Base-by-base conservation (phyloP, 1,140 invertebrate species). In the Eulimnadia texana region DNA sequence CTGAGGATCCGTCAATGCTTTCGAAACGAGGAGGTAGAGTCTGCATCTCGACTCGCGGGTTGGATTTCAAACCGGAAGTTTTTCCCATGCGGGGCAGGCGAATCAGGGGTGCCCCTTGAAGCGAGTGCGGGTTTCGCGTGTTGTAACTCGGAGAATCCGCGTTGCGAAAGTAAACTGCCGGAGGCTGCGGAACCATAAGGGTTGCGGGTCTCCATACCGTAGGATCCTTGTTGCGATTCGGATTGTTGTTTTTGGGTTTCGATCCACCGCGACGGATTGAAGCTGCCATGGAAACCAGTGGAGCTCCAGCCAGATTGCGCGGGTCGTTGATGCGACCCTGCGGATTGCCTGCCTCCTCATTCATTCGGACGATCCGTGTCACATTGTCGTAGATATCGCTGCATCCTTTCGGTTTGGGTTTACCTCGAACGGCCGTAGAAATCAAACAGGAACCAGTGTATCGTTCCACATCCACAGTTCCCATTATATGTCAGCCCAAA, bases 371-470 rank as follows among this genome's bases (percentile, higher is more conserved):
- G 6, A 16, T 16, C 33, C 33, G 33, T 6, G 6, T 42, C 33
- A 42, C 6, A 9, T 42, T 42, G 33, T 42, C 33, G 33, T 6
- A 16, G 33, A 9, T 42, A 16, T 42, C 16, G 16, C 16, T 42
- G n/a, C n/a, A n/a, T n/a, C n/a, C n/a, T n/a, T n/a, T n/a, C n/a
- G n/a, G n/a, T 42, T 42, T 42, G 6, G 16, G 6, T 16, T 42
- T 42, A 16, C 33, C 16, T 13, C 62, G 69, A 71, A 64, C 3
- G 67, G 67, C 60, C 69, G 75, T 76, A n/a, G 79, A 78, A 58
- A 84, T 82, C 53, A 84, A 69, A 68, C 79, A 82, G 63, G 78
- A 80, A 60, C 82, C 82, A 63, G 82, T 79, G 70, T 82, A 84
- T 66, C 80, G 75, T 73, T 84, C 81, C 66, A 83, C 77, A 72